Evolutionary conservation across 2,797 vertebrate genomes (phyloP), one percentile per base, ranked within the genome.

Genomic region (Xiphorhynchus erythropygius): DNA sequence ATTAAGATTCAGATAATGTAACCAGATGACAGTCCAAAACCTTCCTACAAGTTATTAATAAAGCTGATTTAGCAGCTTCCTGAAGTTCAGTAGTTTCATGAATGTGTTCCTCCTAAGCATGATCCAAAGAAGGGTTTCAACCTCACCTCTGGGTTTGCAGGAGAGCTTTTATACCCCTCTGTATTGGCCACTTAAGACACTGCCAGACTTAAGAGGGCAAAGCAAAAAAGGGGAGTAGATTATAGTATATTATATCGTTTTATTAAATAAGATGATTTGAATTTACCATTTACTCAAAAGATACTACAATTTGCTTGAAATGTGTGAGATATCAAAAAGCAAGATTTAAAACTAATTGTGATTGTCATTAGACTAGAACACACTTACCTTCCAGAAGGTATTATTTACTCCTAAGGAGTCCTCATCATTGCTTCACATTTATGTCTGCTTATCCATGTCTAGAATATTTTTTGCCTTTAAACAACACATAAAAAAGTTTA

Each of bases 161-260:
- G 97, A 98, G 97, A 93, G 65, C 22, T 97, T 79, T 30, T 98
- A 53, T 98, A 97, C 97, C 97, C 97, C 96, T 94, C 97, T 50
- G 73, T 97, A 7, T 90, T 98, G 97, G 97, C 96, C 97, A 96
- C 97, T 97, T 97, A 96, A 97, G 97, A 97, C 97, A 98, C 74
- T 18, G 35, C 2, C 76, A 96, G 96, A 96, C 96, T 97, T 97
- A 97, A 97, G 96, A 97, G 97, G 97, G 97, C 97, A 98, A 98
- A 97, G 95, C 96, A 94, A 89, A 89, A 96, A 96, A 94, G 96
- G 97, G 96, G 88, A 62, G 5, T 23, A 55, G 16, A 28, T 47
- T 60, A 30, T 8, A 57, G 30, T 15, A 60, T 1, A 17, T 1
- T 13, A 27, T 32, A 44, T 8, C n/a, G 10, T 11, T 73, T 49